Percentiles rank a stretch among this genome's conserved stretches.
Evolutionary conservation across 2,113 vertebrate species (phyloP).

Genomic region (Psittacula cyanocephala): DNA sequence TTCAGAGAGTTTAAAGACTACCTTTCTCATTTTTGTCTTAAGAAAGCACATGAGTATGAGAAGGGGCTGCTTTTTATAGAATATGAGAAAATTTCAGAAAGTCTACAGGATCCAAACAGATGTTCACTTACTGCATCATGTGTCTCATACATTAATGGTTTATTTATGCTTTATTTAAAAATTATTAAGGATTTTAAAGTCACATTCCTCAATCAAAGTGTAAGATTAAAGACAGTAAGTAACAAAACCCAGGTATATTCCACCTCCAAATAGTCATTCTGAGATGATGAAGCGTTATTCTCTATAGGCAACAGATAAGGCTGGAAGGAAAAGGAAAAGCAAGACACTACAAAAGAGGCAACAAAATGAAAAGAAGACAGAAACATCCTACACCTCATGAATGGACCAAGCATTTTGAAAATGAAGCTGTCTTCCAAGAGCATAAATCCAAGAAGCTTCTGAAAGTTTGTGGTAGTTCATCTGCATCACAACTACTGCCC

Average conservation of each 20-base stretch:
- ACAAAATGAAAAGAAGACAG: not conserved
- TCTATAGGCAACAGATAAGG: not conserved
- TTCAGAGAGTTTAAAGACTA: constrained; percentile 33
- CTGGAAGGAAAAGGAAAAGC: not conserved
- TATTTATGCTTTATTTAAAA: not conserved
- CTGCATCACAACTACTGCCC: not conserved
- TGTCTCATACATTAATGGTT: not conserved
- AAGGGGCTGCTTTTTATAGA: not conserved
- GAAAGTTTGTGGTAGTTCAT: not conserved
- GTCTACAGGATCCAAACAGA: not conserved
- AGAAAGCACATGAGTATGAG: constrained; percentile 14
- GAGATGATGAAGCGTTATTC: not conserved
- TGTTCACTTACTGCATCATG: not conserved
- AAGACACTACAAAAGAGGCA: not conserved
- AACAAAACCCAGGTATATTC: not conserved
- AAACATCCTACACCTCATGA: not conserved
- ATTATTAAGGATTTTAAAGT: not conserved
- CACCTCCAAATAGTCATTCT: not conserved
- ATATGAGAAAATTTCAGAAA: not conserved
- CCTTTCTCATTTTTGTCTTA: constrained; percentile 25
- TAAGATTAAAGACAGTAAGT: not conserved
- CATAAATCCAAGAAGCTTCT: not conserved
- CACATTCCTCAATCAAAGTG: not conserved
- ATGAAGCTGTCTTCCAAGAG: not conserved
- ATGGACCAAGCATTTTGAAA: not conserved